phyloP scores from a whole-genome alignment of 2,888 invertebrate species.

The Boloria selene region DNA sequence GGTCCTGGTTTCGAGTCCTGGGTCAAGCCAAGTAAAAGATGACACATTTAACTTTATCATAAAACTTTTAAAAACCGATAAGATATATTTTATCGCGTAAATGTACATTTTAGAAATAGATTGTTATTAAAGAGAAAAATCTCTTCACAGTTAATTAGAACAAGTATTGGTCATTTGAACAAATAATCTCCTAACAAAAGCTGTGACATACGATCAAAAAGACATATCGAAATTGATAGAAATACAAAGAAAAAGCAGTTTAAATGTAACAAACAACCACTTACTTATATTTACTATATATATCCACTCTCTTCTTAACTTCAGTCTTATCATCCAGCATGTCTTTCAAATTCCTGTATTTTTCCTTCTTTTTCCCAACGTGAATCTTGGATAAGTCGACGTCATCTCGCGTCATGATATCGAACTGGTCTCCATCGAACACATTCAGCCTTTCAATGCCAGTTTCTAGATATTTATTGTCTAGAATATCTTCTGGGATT shows the following conservation, averaged over 20 bases:
- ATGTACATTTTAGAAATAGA: too few relatives aligned
- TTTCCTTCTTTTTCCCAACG: slow-evolving; percentile 84
- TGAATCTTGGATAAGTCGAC: slow-evolving; percentile 75
- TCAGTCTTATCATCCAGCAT: slow-evolving; percentile 87
- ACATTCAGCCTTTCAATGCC: slow-evolving; percentile 85
- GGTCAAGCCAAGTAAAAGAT: too few relatives aligned
- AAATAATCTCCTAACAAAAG: too few relatives aligned
- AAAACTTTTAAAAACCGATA: too few relatives aligned
- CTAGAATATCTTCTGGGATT: slow-evolving; percentile 84
- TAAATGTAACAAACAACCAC: slow-evolving; percentile 42
- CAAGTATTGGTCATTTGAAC: too few relatives aligned
- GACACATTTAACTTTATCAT: too few relatives aligned
- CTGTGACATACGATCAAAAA: too few relatives aligned
- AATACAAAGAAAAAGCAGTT: neutral
- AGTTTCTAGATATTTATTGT: slow-evolving; percentile 76
- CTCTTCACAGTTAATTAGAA: too few relatives aligned
- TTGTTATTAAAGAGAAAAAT: too few relatives aligned
- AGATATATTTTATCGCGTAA: too few relatives aligned
- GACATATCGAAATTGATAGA: neutral
- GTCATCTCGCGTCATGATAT: slow-evolving; percentile 85
- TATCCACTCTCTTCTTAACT: slow-evolving; percentile 74
- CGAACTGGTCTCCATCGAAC: slow-evolving; percentile 90
- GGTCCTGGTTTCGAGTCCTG: too few relatives aligned
- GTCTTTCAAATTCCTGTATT: slow-evolving; percentile 81
- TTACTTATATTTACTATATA: slow-evolving; percentile 83